These are phyloP conservation scores for Betta splendens DNA, from an alignment of 2,797 vertebrate genomes.

Conservation along the genomic window DNA sequence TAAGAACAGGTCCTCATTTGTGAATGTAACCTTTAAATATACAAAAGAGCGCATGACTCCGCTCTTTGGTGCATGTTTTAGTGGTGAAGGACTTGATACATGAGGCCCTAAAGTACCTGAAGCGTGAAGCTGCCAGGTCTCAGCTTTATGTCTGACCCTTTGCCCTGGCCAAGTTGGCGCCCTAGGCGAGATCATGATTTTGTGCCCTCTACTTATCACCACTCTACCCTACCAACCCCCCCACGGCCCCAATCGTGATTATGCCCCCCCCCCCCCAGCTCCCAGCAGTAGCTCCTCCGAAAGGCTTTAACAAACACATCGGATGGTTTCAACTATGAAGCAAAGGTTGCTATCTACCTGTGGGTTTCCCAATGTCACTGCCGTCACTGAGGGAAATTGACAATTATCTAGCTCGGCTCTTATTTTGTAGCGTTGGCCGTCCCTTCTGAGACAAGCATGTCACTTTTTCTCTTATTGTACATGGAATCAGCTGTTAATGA, in stretches of 20 bases:
- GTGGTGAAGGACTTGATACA: conserved; percentile 30
- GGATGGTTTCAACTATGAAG: too few species aligned
- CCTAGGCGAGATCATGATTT: too few species aligned
- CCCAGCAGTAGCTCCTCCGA: too few species aligned
- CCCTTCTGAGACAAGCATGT: background rate
- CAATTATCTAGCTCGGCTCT: conserved; percentile 7
- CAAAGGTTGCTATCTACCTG: conserved; percentile 22
- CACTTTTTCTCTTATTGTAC: background rate
- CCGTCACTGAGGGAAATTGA: conserved; percentile 6
- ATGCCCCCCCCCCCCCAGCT: too few species aligned
- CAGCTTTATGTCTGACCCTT: conserved; percentile 7
- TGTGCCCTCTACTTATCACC: too few species aligned
- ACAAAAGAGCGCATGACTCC: conserved; percentile 4
- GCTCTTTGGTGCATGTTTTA: conserved; percentile 17
- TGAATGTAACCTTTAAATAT: conserved; percentile 2
- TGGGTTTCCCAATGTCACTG: conserved; percentile 26
- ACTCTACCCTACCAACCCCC: too few species aligned
- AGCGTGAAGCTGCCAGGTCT: background rate
- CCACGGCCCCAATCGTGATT: too few species aligned
- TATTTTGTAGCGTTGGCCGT: conserved; percentile 1
- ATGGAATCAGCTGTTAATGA: too few species aligned
- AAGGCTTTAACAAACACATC: too few species aligned
- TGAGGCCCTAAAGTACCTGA: conserved; percentile 28
- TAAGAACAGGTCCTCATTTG: background rate
- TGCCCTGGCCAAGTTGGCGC: too few species aligned